These are phyloP conservation scores for Pseudococcus longispinus DNA, from an alignment of 2,888 invertebrate genomes.

Conservation along the genomic window DNA sequence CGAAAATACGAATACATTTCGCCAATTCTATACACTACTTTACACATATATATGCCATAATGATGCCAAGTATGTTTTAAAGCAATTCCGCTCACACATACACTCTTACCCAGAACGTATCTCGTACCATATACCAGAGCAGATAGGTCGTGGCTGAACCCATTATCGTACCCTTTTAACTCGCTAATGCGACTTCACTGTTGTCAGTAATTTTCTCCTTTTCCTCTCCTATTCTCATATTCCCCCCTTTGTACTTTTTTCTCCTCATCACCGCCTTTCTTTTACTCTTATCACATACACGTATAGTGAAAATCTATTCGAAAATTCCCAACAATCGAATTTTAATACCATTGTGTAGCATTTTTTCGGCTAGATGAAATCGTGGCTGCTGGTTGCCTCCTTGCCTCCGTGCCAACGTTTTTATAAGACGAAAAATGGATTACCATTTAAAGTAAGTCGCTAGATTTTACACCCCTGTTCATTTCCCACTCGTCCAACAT, in stretches of 20 bases:
- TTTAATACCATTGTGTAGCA: slow-evolving; percentile 9
- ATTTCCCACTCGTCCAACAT: not conserved
- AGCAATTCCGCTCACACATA: not conserved
- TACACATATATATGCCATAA: not conserved
- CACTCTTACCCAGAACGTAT: not conserved
- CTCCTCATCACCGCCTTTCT: not conserved
- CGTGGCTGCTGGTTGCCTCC: not conserved
- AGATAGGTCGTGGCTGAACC: slow-evolving; percentile 37
- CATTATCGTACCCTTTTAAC: slow-evolving; percentile 46
- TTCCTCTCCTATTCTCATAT: not conserved
- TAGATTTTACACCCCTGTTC: slow-evolving; percentile 9
- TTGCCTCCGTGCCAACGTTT: no score
- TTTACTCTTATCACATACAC: not conserved
- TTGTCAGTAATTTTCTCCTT: slow-evolving; percentile 41
- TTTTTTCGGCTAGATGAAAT: slow-evolving; percentile 3
- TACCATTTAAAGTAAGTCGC: slow-evolving; percentile 39
- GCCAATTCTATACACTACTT: slow-evolving; percentile 2
- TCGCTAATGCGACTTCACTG: slow-evolving; percentile 46
- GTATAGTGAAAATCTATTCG: slow-evolving; percentile 2
- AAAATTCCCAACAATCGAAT: slow-evolving; percentile 28
- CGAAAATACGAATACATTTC: slow-evolving; percentile 16
- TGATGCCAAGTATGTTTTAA: slow-evolving; percentile 39
- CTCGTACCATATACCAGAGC: not conserved
- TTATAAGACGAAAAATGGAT: slow-evolving; percentile 41
- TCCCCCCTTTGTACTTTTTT: not conserved